Conservation (phyloP, 1,140 invertebrate species). For the Venustaconcha ellipsiformis region DNA sequence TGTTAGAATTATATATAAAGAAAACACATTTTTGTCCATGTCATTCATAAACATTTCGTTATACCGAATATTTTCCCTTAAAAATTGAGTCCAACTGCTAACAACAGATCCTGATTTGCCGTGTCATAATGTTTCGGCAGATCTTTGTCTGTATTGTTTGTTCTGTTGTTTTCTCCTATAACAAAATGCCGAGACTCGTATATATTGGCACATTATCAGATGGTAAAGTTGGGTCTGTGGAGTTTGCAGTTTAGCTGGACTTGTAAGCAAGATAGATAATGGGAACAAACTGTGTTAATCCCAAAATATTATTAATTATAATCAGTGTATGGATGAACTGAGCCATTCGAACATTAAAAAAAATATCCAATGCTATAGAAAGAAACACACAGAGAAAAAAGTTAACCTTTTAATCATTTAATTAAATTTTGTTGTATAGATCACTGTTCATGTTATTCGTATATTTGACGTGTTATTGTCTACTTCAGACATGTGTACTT, state of each 20-base stretch:
- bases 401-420: neutral
- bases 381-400: neutral
- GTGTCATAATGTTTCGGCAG: too few species aligned
- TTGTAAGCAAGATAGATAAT: too few species aligned
- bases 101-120: too few species aligned
- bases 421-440: neutral
- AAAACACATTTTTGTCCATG: neutral
- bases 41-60: neutral
- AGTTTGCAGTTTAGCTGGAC: too few species aligned
- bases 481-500: slow-evolving; percentile 48
- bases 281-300: neutral
- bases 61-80: neutral
- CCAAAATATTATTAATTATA: neutral
- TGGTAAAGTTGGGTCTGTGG: too few species aligned
- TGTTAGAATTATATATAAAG: neutral
- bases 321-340: neutral
- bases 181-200: too few species aligned
- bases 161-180: too few species aligned
- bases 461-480: neutral
- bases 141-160: too few species aligned
- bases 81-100: neutral
- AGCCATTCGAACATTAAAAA: neutral
- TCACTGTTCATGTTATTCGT: neutral
- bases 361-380: neutral
- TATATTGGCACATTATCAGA: too few species aligned